These are phyloP conservation scores for Chironomus tentans DNA, from an alignment of 2,888 invertebrate species.

Conservation along the genomic window DNA sequence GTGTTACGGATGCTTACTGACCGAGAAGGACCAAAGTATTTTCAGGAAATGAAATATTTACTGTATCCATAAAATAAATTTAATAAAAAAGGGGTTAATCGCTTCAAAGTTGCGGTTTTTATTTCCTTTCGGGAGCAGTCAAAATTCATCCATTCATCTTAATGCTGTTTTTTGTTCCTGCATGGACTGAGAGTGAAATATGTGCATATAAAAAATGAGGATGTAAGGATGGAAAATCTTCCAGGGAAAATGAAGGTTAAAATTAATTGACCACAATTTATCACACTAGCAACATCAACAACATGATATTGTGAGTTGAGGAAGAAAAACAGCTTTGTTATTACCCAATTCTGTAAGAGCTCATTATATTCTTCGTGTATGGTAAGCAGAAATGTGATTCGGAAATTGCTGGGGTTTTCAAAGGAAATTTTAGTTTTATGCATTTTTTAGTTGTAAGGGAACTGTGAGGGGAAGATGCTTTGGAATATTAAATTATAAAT, in stretches of 20 bases:
- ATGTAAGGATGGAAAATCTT: background rate
- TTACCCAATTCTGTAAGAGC: background rate
- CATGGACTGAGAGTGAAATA: background rate
- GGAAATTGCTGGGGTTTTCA: too few relatives aligned
- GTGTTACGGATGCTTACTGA: background rate
- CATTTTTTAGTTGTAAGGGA: too few relatives aligned
- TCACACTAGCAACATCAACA: background rate
- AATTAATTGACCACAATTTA: slow-evolving; percentile 1
- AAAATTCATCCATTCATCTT: background rate
- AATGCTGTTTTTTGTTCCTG: background rate
- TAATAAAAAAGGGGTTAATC: background rate
- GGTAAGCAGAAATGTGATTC: too few relatives aligned
- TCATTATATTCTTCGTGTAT: background rate
- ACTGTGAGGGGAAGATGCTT: too few relatives aligned
- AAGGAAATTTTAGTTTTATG: too few relatives aligned
- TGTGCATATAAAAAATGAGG: background rate
- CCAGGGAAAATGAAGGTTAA: background rate
- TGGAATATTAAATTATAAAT: too few relatives aligned
- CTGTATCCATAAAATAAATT: background rate
- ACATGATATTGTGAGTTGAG: background rate
- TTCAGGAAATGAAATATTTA: background rate
- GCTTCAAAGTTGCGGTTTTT: background rate
- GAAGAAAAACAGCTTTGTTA: background rate
- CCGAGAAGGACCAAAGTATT: background rate
- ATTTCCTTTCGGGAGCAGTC: background rate